These are phyloP conservation scores for Zophobas morio DNA, from an alignment of 1,140 invertebrate genomes.

Conservation along the genomic window DNA sequence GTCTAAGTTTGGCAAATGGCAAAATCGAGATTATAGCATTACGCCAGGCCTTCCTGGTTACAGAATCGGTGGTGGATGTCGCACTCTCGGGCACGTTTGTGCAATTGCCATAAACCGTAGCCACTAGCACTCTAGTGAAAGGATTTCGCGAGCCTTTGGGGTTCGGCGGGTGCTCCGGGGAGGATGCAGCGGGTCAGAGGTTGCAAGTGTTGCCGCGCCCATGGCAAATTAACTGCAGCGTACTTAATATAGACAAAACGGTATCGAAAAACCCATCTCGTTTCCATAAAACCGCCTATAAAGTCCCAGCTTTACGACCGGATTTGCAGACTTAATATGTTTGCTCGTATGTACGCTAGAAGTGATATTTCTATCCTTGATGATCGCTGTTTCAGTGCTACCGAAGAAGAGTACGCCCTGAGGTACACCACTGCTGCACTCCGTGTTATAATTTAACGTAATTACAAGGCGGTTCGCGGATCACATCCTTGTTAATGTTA, in stretches of 20 bases:
- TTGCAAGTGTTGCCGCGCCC: slow-evolving; percentile 31
- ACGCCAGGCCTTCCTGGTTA: slow-evolving; percentile 3
- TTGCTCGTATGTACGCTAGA: slow-evolving; percentile 12
- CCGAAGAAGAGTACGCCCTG: slow-evolving; percentile 29
- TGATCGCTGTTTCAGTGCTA: background rate
- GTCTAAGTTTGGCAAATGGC: slow-evolving; percentile 1
- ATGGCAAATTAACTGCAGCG: slow-evolving; percentile 37
- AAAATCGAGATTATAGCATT: slow-evolving; percentile 6
- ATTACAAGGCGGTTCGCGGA: slow-evolving; percentile 38
- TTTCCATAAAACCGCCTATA: slow-evolving; percentile 3
- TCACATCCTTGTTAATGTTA: slow-evolving; percentile 42
- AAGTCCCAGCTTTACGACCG: background rate
- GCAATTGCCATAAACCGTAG: slow-evolving; percentile 39
- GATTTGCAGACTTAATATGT: background rate
- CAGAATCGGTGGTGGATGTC: slow-evolving; percentile 26
- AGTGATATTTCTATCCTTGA: slow-evolving; percentile 15
- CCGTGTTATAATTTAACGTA: slow-evolving; percentile 35
- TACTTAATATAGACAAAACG: slow-evolving; percentile 22
- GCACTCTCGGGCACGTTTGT: slow-evolving; percentile 33
- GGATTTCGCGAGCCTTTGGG: slow-evolving; percentile 15
- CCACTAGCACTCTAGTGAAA: slow-evolving; percentile 29
- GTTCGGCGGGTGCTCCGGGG: slow-evolving; percentile 36
- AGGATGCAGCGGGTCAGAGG: slow-evolving; percentile 38
- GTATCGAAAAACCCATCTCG: slow-evolving; percentile 32
- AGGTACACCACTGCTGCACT: slow-evolving; percentile 20